These are phyloP conservation scores for Scaptomyza graminum DNA, from an alignment of 1,140 invertebrate species.

Conservation along the genomic window DNA sequence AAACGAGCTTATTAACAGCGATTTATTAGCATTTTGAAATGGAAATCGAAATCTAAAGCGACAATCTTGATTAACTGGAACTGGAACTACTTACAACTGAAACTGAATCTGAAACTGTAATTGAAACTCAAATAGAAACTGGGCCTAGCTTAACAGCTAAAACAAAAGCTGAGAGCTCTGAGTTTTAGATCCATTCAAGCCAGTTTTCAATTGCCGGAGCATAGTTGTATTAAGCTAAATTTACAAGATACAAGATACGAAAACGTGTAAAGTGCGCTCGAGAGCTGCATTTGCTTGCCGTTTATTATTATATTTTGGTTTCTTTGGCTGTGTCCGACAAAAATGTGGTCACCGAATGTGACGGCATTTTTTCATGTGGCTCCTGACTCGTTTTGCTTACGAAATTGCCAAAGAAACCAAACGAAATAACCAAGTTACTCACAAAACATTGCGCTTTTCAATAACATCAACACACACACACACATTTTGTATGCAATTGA, in stretches of 20 bases:
- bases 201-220: conserved; percentile 31
- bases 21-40: conserved; percentile 68
- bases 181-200: conserved; percentile 52
- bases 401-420: conserved; percentile 21
- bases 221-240: conserved; percentile 5
- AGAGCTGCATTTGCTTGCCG: conserved; percentile 43
- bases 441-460: conserved; percentile 26
- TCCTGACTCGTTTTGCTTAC: conserved; percentile 52
- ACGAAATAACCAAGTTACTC: conserved; percentile 37
- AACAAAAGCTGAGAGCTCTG: conserved; percentile 24
- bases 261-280: conserved; percentile 68
- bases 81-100: conserved; percentile 46
- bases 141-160: conserved; percentile 12
- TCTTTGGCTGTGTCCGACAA: conserved; percentile 27
- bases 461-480: background rate
- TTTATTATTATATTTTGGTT: conserved; percentile 27
- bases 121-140: conserved; percentile 14
- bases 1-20: conserved; percentile 65
- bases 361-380: conserved; percentile 37
- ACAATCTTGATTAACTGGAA: conserved; percentile 60
- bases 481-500: conserved; percentile 25
- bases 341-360: conserved; percentile 42
- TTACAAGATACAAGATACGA: conserved; percentile 33
- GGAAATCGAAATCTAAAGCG: conserved; percentile 69
- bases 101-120: conserved; percentile 43